phyloP scores from a whole-genome alignment of 92 coral and sea anemone species.

The Bergia sp. region DNA sequence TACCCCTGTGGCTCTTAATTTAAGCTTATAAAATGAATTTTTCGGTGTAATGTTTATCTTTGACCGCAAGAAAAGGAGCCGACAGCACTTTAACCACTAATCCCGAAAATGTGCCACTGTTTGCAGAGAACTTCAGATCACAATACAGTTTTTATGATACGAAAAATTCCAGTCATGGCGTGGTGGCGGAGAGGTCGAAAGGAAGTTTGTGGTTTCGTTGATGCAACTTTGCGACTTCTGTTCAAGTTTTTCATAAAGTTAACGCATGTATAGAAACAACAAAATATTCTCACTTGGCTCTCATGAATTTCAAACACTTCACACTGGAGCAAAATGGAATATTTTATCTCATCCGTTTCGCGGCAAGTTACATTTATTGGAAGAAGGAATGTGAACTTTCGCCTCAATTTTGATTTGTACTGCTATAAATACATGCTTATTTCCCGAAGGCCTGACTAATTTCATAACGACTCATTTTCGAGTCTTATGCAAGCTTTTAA shows the following conservation, averaged over 20 bases:
- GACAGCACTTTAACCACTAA: constrained; percentile 26
- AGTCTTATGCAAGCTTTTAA: too few relatives aligned
- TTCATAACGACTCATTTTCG: background rate
- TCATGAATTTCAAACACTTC: background rate
- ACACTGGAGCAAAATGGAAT: background rate
- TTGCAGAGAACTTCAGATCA: constrained; percentile 38
- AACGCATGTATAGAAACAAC: background rate
- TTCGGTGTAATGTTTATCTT: constrained; percentile 14
- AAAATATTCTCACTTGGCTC: background rate
- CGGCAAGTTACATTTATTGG: background rate
- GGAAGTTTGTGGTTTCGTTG: constrained; percentile 15
- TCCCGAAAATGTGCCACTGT: constrained; percentile 25
- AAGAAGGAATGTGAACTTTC: constrained; percentile 26
- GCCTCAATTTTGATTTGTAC: background rate
- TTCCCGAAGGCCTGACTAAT: constrained; percentile 8
- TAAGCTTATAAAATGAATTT: constrained; percentile 41
- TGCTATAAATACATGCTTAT: background rate
- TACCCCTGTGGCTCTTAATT: constrained; percentile 6
- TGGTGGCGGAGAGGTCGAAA: constrained; percentile 15
- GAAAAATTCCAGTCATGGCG: constrained; percentile 26
- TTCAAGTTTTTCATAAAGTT: background rate
- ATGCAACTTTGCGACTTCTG: constrained; percentile 5
- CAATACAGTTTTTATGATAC: constrained; percentile 23
- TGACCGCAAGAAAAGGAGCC: constrained; percentile 19
- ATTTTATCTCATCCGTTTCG: background rate